Evolutionary conservation across 2,888 invertebrate genomes (phyloP), one percentile per base, ranked within the genome.

Genomic region (Scaptomyza caliginosa): DNA sequence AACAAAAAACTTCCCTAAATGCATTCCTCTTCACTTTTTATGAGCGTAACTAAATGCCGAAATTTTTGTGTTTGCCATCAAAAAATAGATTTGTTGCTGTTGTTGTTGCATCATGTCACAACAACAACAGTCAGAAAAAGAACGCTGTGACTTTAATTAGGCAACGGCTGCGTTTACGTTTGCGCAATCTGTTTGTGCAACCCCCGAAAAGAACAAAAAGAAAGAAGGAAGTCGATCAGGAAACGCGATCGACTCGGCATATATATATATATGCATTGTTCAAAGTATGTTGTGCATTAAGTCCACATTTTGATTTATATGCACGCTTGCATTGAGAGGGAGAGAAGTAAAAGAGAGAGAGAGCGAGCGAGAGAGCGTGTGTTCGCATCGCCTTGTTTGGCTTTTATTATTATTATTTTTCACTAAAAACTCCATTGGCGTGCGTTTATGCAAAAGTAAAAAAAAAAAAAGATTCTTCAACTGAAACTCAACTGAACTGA

Each of bases 271-370:
- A 7, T n/a, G 4, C n/a, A 7, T 21, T n/a, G 5, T n/a, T 38
- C 11, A 39, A 17, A 55, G 24, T 50, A 23, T 68, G 45, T 30
- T 56, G 45, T 58, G 67, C 64, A 57, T 57, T 88, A 88, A 88
- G 89, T 85, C 85, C 86, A 87, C 87, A 89, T 77, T 88, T 88
- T 89, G 89, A 89, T 89, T 89, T 89, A 89, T 89, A 88, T 82
- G 88, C 88, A 89, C 89, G 88, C 89, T n/a, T n/a, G n/a, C n/a
- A n/a, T 36, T 21, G 3, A 21, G 21, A 21, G 3, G 4, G 21
- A 21, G 21, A 21, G 21, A 21, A 21, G 21, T 8, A 8, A 1
- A 4, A 13, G 2, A 13, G 30, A 13, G 8, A 13, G 0, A 13
- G 32, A 13, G 16, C n/a, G n/a, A n/a, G n/a, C n/a, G n/a, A n/a